These are phyloP conservation scores for Calidris pygmaea DNA, from an alignment of 2,113 vertebrate species.

Conservation along the genomic window DNA sequence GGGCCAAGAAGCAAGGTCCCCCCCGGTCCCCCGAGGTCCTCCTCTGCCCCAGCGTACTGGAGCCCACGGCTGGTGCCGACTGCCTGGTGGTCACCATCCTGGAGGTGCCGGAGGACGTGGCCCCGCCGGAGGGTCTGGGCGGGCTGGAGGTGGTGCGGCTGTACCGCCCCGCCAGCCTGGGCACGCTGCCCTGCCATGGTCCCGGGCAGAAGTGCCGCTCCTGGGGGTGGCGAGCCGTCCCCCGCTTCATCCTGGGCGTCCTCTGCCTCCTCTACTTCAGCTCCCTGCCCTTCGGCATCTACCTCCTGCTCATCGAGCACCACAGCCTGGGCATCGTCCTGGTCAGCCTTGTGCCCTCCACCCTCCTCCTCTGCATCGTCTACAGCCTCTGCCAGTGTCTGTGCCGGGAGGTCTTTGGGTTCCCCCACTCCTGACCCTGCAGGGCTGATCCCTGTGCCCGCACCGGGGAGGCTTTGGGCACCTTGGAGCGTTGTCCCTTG, in stretches of 20 bases:
- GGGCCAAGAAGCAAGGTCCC: constrained; percentile 31
- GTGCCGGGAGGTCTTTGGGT: constrained; percentile 81
- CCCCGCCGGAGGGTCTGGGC: constrained; percentile 77
- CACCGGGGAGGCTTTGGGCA: background rate
- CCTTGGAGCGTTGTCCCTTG: background rate
- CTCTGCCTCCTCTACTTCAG: constrained; percentile 88
- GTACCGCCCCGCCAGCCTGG: constrained; percentile 77
- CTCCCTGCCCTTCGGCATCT: constrained; percentile 87
- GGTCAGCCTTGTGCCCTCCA: constrained; percentile 87
- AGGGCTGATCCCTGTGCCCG: fast-evolving
- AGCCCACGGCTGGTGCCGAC: constrained; percentile 69
- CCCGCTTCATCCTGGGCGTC: constrained; percentile 82
- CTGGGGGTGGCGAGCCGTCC: constrained; percentile 75
- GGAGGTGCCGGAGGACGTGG: constrained; percentile 80
- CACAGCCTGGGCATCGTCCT: constrained; percentile 82
- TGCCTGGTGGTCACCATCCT: constrained; percentile 89
- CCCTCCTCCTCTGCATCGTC: constrained; percentile 83
- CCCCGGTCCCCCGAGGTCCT: constrained; percentile 73
- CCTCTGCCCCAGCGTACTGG: constrained; percentile 79
- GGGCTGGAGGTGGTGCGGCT: constrained; percentile 81
- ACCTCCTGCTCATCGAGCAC: constrained; percentile 87
- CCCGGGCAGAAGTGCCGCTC: constrained; percentile 75
- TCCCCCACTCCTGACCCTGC: constrained; percentile 68
- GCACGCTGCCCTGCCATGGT: constrained; percentile 74
- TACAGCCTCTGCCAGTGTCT: constrained; percentile 88